Percentiles rank a stretch among this genome's conserved stretches.
Conservation (phyloP, 2,797 vertebrate genomes). For the Remorina albescens region DNA sequence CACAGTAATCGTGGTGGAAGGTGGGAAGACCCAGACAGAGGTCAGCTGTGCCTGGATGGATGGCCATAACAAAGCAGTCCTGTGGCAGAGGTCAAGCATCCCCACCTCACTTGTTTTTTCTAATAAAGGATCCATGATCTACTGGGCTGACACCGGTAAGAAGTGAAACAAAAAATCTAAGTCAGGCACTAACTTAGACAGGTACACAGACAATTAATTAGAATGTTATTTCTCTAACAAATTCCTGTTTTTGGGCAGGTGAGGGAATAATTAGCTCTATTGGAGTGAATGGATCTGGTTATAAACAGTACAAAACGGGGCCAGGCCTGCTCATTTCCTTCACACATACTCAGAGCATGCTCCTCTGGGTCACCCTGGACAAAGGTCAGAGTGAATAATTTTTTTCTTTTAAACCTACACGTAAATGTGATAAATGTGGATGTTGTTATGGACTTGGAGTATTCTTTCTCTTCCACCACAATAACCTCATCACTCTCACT, state of each 20-base stretch:
- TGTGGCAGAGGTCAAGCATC: slow-evolving; percentile 85
- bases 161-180: too few species aligned
- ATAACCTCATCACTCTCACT: background rate
- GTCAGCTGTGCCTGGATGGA: slow-evolving; percentile 92
- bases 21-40: background rate
- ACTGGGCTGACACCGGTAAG: slow-evolving; percentile 92
- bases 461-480: background rate
- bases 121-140: slow-evolving; percentile 82
- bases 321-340: slow-evolving; percentile 83
- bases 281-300: slow-evolving; percentile 83
- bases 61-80: slow-evolving; percentile 75
- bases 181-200: too few species aligned
- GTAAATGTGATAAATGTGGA: background rate
- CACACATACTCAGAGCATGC: slow-evolving; percentile 80
- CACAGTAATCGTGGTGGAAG: slow-evolving; percentile 61
- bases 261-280: slow-evolving; percentile 77
- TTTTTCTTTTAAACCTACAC: too few species aligned
- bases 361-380: slow-evolving; percentile 88
- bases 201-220: too few species aligned
- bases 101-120: slow-evolving; percentile 87
- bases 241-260: slow-evolving; percentile 48
- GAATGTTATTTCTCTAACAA: too few species aligned
- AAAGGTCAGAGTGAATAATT: slow-evolving; percentile 71
- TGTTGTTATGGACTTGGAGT: background rate
- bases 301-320: slow-evolving; percentile 81